phyloP scores from a whole-genome alignment of 2,888 invertebrate species.

The Stegophylla sp. region DNA sequence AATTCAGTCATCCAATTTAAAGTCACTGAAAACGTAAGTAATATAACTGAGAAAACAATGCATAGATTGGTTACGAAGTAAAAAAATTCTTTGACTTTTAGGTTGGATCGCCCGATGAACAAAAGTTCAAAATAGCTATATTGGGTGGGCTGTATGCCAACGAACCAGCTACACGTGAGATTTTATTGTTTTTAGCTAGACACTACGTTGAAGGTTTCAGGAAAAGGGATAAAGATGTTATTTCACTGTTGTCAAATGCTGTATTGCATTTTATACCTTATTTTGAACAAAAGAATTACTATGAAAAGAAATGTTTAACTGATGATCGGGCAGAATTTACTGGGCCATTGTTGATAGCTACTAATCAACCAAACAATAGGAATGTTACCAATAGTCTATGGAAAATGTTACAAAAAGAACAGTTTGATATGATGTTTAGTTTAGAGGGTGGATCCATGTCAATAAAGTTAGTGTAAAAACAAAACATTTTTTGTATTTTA shows the following conservation, averaged over 20 bases:
- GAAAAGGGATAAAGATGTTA: conserved; percentile 73
- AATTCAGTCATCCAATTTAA: conserved; percentile 72
- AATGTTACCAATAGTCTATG: conserved; percentile 71
- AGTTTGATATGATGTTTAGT: conserved; percentile 62
- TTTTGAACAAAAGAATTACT: conserved; percentile 70
- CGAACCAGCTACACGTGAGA: conserved; percentile 84
- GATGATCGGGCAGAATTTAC: conserved; percentile 60
- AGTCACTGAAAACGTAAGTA: conserved; percentile 76
- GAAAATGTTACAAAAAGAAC: conserved; percentile 71
- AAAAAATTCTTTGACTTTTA: conserved; percentile 64
- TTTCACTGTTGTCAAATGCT: conserved; percentile 72
- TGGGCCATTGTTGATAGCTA: conserved; percentile 61
- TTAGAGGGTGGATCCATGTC: conserved; percentile 62
- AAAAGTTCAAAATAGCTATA: conserved; percentile 82
- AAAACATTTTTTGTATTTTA: background rate
- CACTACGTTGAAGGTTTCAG: conserved; percentile 79
- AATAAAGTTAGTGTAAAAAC: conserved; percentile 60
- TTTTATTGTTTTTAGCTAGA: conserved; percentile 80
- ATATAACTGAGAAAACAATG: too few relatives aligned
- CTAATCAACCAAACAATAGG: conserved; percentile 63
- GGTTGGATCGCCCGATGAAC: conserved; percentile 80
- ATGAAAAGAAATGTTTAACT: conserved; percentile 60
- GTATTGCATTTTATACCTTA: conserved; percentile 83
- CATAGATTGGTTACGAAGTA: background rate
- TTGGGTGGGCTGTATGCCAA: conserved; percentile 82